phyloP scores from a whole-genome alignment of 2,113 vertebrate species.

The Apteryx owenii region DNA sequence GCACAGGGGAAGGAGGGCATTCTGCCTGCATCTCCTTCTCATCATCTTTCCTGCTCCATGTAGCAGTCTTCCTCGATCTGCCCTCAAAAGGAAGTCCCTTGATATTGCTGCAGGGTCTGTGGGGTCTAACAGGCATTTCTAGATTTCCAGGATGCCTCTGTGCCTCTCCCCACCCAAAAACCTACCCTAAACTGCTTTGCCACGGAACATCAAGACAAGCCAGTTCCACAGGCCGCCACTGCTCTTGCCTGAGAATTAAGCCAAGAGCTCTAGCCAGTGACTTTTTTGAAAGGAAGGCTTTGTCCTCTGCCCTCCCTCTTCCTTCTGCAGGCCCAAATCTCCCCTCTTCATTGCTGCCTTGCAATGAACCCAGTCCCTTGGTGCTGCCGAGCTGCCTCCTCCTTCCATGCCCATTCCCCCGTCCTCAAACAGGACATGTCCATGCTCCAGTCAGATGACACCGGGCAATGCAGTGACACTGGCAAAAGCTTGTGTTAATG shows the following conservation, averaged over 20 bases:
- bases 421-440: background rate
- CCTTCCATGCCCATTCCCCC: rapidly evolving
- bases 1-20: background rate
- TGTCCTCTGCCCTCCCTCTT: background rate
- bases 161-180: constrained; percentile 12
- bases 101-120: background rate
- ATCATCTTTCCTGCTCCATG: rapidly evolving
- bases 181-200: background rate
- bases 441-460: rapidly evolving
- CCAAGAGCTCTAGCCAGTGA: background rate
- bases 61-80: background rate
- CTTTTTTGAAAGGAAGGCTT: background rate
- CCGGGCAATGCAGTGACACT: rapidly evolving
- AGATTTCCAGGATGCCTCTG: constrained; percentile 31
- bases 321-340: background rate
- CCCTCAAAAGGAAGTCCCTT: background rate
- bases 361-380: rapidly evolving
- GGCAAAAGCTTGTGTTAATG: no score
- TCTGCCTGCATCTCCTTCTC: background rate
- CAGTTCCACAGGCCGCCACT: constrained; percentile 30
- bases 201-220: constrained; percentile 16
- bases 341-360: background rate
- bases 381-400: background rate
- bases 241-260: constrained; percentile 3
- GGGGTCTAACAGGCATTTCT: constrained; percentile 49